Evolutionary conservation across 2,888 invertebrate genomes (phyloP), one percentile per base, ranked within the genome.

Genomic region (Rapana venosa): DNA sequence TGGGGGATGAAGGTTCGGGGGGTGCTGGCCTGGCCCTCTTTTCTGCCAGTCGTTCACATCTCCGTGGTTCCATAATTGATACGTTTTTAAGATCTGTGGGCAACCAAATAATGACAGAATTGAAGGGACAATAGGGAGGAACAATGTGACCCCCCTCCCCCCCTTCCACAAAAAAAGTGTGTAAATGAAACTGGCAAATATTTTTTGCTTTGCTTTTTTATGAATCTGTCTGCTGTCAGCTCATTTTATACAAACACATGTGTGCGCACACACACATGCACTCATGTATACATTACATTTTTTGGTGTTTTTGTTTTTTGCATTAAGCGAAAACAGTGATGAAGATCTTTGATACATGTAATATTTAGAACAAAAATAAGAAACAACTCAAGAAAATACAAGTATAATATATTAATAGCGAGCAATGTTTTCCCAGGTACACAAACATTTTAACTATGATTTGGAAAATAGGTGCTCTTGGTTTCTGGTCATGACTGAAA

Each of bases 21-120:
- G 8, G 74, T 77, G 74, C 30, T 77, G 74, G 74, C 74, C 74
- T 77, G 74, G 32, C 74, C 74, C 74, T 77, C 74, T 77, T 77
- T 77, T 30, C 74, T 77, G 74, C 74, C 74, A 77, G 30, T 77
- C 5, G 74, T 74, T 30, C 74, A 77, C 74, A 77, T 77, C 74
- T 77, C 30, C n/a, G 6, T 77, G 74, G 74, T 77, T 77, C 74
- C 74, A 77, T 30, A 77, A 11, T 30, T n/a, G 74, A 15, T n/a
- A n/a, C n/a, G n/a, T n/a, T n/a, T 77, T 6, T n/a, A 30, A 74
- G 22, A 77, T 77, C 32, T 77, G n/a, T 77, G 74, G 74, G 74
- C 74, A 77, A 77, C 22, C 30, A 8, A 77, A 30, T 2, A 26
- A 26, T 20, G 20, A 1, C 66, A 32, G 13, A 30, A 77, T 30